These are phyloP conservation scores for Meloidogyne floridensis DNA, from an alignment of 1,140 invertebrate genomes.

Conservation along the genomic window DNA sequence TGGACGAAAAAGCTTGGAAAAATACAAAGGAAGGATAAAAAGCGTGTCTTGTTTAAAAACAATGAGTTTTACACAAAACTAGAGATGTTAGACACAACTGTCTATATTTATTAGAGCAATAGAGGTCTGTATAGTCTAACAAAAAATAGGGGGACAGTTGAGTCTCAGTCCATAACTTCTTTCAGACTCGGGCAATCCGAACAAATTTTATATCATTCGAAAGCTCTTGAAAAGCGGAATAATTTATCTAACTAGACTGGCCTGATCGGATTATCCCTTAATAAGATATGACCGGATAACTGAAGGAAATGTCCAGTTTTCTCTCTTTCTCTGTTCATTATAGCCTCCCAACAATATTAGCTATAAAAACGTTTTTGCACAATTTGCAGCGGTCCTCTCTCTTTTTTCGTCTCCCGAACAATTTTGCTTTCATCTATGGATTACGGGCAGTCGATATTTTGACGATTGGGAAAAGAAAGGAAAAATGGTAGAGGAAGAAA, in stretches of 20 bases:
- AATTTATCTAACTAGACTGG: too few relatives aligned
- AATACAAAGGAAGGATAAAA: background rate
- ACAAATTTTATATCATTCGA: too few relatives aligned
- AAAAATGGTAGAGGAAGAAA: slow-evolving; percentile 6
- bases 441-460: background rate
- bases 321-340: slow-evolving; percentile 18
- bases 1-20: too few relatives aligned
- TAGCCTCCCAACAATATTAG: background rate
- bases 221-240: too few relatives aligned
- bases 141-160: too few relatives aligned
- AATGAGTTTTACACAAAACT: background rate
- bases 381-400: slow-evolving; percentile 11
- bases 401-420: slow-evolving; percentile 16
- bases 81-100: background rate
- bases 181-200: too few relatives aligned
- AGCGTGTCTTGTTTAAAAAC: background rate
- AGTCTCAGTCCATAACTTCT: too few relatives aligned
- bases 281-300: too few relatives aligned
- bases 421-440: slow-evolving; percentile 8
- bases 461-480: slow-evolving; percentile 24
- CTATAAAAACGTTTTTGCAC: background rate
- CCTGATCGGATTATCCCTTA: too few relatives aligned
- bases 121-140: too few relatives aligned
- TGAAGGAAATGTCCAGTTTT: too few relatives aligned
- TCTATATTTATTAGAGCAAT: background rate